A percentile compares a stretch with the other conserved stretches of the same genome.
Evolutionary conservation across 2,888 invertebrate species (phyloP).

Genomic region (Hypercompe scribonia): DNA sequence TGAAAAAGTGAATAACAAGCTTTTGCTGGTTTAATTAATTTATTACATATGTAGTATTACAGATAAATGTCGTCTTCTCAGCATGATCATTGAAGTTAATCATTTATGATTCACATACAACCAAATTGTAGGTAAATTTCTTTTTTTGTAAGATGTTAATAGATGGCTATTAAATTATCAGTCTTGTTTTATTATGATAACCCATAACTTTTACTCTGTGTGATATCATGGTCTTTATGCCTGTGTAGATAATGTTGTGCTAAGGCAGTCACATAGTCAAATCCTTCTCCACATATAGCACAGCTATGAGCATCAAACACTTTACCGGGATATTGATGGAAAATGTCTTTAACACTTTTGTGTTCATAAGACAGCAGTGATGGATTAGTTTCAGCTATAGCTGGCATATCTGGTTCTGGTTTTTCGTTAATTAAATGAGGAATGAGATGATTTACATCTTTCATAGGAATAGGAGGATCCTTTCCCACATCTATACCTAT

Average conservation of each 20-base stretch:
- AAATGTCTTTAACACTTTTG: slow-evolving; percentile 62
- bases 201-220: slow-evolving; percentile 42
- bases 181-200: slow-evolving; percentile 24
- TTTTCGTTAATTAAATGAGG: slow-evolving; percentile 64
- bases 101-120: slow-evolving; percentile 3
- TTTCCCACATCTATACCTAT: slow-evolving; percentile 75
- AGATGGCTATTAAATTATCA: not conserved
- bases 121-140: not conserved
- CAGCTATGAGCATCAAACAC: slow-evolving; percentile 62
- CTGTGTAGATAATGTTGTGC: slow-evolving; percentile 71
- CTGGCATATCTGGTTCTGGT: slow-evolving; percentile 46
- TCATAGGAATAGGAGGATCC: slow-evolving; percentile 60
- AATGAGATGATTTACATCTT: slow-evolving; percentile 65
- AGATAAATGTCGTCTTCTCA: slow-evolving; percentile 2
- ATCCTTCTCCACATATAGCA: slow-evolving; percentile 71
- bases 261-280: slow-evolving; percentile 67
- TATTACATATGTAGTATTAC: slow-evolving; percentile 32
- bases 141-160: slow-evolving; percentile 9
- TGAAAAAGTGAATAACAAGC: slow-evolving; percentile 37
- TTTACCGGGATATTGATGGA: slow-evolving; percentile 56
- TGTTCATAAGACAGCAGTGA: slow-evolving; percentile 56
- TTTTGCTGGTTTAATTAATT: slow-evolving; percentile 39
- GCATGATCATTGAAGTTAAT: not conserved
- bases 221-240: slow-evolving; percentile 65
- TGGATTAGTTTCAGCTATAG: slow-evolving; percentile 54